Conservation (phyloP, 1,140 invertebrate species). For the Plutomurus gul region DNA sequence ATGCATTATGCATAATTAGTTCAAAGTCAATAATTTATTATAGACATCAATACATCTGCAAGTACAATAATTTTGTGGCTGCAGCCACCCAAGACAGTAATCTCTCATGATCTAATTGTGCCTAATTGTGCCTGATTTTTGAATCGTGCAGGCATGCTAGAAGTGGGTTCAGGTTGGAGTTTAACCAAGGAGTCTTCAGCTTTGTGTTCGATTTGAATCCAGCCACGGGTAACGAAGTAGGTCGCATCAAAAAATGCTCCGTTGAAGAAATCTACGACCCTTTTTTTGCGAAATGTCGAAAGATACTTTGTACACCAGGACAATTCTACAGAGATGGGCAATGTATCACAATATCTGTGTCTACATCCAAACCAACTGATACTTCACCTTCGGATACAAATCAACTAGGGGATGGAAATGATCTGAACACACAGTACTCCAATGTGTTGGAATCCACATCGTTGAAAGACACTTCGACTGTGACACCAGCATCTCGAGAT, state of each 20-base stretch:
- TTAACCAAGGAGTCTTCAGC: conserved; percentile 61
- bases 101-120: too few relatives aligned
- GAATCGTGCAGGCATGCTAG: neutral
- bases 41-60: neutral
- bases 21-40: too few relatives aligned
- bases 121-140: too few relatives aligned
- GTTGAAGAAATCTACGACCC: conserved; percentile 61
- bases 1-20: too few relatives aligned
- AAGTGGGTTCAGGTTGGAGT: conserved; percentile 55
- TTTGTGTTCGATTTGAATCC: conserved; percentile 62
- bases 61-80: too few relatives aligned
- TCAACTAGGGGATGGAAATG: conserved; percentile 20
- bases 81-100: too few relatives aligned
- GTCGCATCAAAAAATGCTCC: conserved; percentile 56
- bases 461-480: neutral
- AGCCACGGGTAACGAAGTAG: conserved; percentile 57
- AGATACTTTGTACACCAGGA: conserved; percentile 56
- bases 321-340: conserved; percentile 49
- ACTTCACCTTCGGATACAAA: neutral
- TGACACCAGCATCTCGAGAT: neutral
- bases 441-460: conserved; percentile 39
- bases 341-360: conserved; percentile 40
- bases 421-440: conserved; percentile 5
- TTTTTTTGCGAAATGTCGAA: conserved; percentile 61
- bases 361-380: conserved; percentile 31